These are phyloP conservation scores for Acanthopleura granulata DNA, from an alignment of 2,888 invertebrate genomes.

Conservation along the genomic window DNA sequence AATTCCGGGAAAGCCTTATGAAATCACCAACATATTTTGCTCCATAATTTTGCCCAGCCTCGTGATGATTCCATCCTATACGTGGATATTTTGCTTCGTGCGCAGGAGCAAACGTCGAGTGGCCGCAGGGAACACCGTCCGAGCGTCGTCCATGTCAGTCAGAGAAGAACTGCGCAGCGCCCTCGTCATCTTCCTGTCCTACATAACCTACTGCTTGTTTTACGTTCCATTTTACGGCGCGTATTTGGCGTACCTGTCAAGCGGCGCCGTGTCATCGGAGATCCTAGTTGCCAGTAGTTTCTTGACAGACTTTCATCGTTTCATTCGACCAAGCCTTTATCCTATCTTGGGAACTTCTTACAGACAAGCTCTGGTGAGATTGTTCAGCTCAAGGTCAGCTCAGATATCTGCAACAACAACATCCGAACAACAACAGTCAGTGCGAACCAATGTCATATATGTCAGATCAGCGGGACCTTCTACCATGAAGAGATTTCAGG, in stretches of 20 bases:
- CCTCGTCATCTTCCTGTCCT: background rate
- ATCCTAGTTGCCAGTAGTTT: background rate
- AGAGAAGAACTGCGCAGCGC: conserved; percentile 10
- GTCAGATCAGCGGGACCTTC: no score
- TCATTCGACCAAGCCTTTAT: conserved; percentile 1
- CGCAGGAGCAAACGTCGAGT: background rate
- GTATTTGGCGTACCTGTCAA: background rate
- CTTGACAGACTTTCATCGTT: conserved; percentile 9
- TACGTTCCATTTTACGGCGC: conserved; percentile 5
- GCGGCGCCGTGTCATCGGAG: background rate
- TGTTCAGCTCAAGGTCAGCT: background rate
- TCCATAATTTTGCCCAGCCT: background rate
- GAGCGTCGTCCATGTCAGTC: background rate
- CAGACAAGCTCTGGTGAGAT: background rate
- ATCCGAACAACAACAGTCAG: background rate
- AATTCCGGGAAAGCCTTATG: background rate
- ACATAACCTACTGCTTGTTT: conserved; percentile 3
- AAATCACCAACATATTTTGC: background rate
- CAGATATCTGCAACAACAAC: background rate
- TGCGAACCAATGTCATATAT: no score
- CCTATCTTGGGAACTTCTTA: background rate
- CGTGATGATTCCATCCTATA: conserved; percentile 1
- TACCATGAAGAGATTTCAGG: no score
- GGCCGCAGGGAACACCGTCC: background rate
- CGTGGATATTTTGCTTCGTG: conserved; percentile 11